Evolutionary conservation across 2,113 vertebrate genomes (phyloP).

Genomic region (Megaleporinus macrocephalus): DNA sequence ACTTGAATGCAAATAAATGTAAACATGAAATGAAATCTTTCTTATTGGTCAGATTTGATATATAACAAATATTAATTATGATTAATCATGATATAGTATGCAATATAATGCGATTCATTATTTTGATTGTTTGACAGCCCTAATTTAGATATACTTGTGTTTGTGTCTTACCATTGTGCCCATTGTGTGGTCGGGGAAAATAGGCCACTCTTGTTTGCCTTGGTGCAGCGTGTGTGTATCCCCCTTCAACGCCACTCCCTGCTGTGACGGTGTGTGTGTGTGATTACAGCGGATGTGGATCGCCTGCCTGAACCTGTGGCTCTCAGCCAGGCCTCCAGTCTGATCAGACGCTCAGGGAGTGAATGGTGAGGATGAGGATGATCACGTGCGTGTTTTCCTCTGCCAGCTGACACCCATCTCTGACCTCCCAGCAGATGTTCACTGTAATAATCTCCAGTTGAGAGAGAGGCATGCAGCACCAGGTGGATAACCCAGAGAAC

Average conservation of each 20-base stretch:
- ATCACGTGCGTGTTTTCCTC: constrained; percentile 66
- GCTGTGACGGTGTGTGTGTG: not conserved
- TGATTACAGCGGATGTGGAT: constrained; percentile 10
- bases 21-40: too few species aligned
- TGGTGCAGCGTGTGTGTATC: not conserved
- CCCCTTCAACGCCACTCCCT: constrained; percentile 25
- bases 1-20: too few species aligned
- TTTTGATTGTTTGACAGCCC: too few species aligned
- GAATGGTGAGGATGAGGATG: constrained; percentile 69
- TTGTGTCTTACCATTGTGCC: not conserved
- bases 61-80: too few species aligned
- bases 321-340: not conserved
- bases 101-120: too few species aligned
- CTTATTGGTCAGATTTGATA: too few species aligned
- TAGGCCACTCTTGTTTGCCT: not conserved
- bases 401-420: constrained; percentile 75
- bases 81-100: too few species aligned
- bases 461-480: constrained; percentile 77
- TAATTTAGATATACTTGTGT: too few species aligned
- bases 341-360: constrained; percentile 41
- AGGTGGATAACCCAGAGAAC: constrained; percentile 76
- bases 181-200: not conserved
- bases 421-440: constrained; percentile 83
- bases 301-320: not conserved
- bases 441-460: constrained; percentile 80